A percentile compares a stretch with the other conserved stretches of the same genome.
Conservation (phyloP, 1,140 invertebrate genomes). For the Druon quercuslanigerum region DNA sequence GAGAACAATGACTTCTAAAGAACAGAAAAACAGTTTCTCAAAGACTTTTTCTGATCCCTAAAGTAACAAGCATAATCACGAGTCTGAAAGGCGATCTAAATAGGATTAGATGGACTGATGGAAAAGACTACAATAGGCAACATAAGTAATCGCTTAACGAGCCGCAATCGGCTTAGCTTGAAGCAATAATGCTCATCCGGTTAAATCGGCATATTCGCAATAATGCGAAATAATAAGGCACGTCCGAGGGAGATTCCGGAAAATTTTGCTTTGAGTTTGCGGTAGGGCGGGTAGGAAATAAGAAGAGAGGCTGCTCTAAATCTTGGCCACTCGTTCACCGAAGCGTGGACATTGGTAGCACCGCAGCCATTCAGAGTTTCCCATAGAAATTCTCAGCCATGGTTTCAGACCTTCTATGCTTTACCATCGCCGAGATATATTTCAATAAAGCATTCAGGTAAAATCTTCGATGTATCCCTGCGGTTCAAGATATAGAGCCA, state of each 20-base stretch:
- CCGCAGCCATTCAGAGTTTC: slow-evolving; percentile 15
- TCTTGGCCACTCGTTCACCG: slow-evolving; percentile 4
- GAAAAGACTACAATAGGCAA: slow-evolving; percentile 25
- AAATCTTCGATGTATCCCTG: slow-evolving; percentile 20
- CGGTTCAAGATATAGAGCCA: slow-evolving; percentile 4
- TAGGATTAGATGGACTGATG: slow-evolving; percentile 14
- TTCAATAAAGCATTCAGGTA: slow-evolving; percentile 29
- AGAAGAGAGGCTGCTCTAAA: slow-evolving; percentile 1
- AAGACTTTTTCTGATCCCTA: background rate
- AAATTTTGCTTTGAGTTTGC: background rate
- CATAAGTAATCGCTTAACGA: slow-evolving; percentile 30
- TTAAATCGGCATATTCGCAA: background rate
- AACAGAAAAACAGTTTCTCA: slow-evolving; percentile 1
- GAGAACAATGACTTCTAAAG: slow-evolving; percentile 22
- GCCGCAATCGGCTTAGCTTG: slow-evolving; percentile 8
- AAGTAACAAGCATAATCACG: background rate
- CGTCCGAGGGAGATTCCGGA: background rate
- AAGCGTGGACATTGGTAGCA: slow-evolving; percentile 7
- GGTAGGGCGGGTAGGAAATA: background rate
- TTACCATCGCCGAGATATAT: background rate
- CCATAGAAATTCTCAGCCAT: background rate
- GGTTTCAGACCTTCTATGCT: background rate
- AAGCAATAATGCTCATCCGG: slow-evolving; percentile 6
- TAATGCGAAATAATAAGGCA: background rate
- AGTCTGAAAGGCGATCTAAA: slow-evolving; percentile 19